phyloP scores from a whole-genome alignment of 2,888 invertebrate genomes.

The Cataglyphis altisquamis region DNA sequence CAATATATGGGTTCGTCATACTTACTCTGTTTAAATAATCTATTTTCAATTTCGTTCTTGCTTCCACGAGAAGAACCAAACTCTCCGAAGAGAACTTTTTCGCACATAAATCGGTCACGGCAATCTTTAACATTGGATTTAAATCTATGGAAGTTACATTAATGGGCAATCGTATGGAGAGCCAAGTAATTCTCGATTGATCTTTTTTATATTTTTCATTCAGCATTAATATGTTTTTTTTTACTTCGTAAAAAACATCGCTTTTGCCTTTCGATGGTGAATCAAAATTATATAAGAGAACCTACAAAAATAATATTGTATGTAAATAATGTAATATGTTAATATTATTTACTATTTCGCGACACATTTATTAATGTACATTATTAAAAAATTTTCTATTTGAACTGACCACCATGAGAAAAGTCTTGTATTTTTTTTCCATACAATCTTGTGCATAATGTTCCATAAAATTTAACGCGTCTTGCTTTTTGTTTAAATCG shows the following conservation, averaged over 20 bases:
- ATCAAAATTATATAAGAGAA: conserved; percentile 90
- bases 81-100: conserved; percentile 91
- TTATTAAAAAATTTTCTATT: conserved; percentile 25
- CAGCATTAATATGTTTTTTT: conserved; percentile 89
- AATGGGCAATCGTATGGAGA: conserved; percentile 89
- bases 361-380: background rate
- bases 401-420: conserved; percentile 90
- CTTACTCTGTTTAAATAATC: conserved; percentile 96
- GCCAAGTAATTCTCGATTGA: conserved; percentile 90
- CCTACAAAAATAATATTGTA: conserved; percentile 80
- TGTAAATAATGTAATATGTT: conserved; percentile 16
- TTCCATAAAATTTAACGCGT: conserved; percentile 90
- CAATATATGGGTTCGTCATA: conserved; percentile 29
- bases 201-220: conserved; percentile 90
- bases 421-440: conserved; percentile 92
- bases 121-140: conserved; percentile 86
- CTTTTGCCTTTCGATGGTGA: conserved; percentile 89
- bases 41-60: conserved; percentile 90
- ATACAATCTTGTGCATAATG: conserved; percentile 92
- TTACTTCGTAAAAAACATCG: conserved; percentile 89
- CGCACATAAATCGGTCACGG: conserved; percentile 90
- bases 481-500: conserved; percentile 87
- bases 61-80: conserved; percentile 90
- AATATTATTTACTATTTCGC: background rate
- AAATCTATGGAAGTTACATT: conserved; percentile 74